phyloP scores from a whole-genome alignment of 2,888 invertebrate genomes.

The Pristionchus exspectatus region DNA sequence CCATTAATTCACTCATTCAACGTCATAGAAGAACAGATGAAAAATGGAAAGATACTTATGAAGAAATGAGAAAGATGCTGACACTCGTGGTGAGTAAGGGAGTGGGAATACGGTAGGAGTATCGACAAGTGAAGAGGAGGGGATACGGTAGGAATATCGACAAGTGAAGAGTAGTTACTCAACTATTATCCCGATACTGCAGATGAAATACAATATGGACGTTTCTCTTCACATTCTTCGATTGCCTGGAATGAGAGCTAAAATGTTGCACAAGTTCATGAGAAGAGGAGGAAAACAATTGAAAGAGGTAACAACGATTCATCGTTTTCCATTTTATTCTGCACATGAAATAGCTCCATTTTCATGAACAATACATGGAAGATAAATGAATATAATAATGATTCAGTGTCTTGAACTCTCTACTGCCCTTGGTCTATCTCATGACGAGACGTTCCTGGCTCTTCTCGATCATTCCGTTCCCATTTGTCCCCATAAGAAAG shows the following conservation, averaged over 20 bases:
- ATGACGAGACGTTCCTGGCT: conserved; percentile 11
- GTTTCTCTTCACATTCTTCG: conserved; percentile 8
- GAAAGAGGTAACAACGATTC: not conserved
- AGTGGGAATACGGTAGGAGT: not conserved
- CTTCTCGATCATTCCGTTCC: conserved; percentile 50
- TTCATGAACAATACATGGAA: not conserved
- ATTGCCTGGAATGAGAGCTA: not conserved
- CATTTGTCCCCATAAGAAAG: not conserved
- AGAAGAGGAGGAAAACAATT: not conserved
- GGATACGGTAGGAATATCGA: not conserved
- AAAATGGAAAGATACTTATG: not conserved
- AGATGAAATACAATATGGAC: not conserved
- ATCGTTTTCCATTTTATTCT: not conserved
- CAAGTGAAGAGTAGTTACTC: too few species aligned
- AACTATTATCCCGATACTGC: not conserved
- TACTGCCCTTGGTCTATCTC: not conserved
- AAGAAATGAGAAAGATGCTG: conserved; percentile 36
- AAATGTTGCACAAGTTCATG: not conserved
- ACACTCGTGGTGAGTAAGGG: not conserved
- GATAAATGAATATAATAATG: not conserved
- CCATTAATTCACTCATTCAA: conserved; percentile 46
- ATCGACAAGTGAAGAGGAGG: not conserved
- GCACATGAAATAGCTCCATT: not conserved
- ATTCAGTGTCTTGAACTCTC: not conserved
- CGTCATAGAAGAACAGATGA: conserved; percentile 3